A percentile compares a stretch with the other conserved stretches of the same genome.
phyloP scores from a whole-genome alignment of 2,888 invertebrate genomes.

The Bugula neritina region DNA sequence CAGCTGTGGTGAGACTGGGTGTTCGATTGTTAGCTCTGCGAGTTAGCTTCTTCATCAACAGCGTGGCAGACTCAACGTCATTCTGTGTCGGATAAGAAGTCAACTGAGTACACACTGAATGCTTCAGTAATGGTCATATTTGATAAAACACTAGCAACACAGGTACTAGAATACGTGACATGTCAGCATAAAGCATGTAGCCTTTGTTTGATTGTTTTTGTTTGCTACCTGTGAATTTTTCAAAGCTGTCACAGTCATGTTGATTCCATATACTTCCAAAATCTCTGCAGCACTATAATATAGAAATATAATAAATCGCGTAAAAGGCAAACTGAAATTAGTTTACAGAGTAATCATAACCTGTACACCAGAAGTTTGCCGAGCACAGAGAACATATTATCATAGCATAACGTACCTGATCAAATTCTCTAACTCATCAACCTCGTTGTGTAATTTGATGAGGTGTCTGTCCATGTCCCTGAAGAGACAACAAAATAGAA shows the following conservation, averaged over 20 bases:
- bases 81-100: no score
- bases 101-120: no score
- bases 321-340: no score
- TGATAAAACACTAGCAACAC: background rate
- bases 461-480: slow-evolving; percentile 40
- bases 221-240: slow-evolving; percentile 49
- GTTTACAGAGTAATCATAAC: no score
- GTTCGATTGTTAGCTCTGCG: slow-evolving; percentile 45
- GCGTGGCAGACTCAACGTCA: slow-evolving; percentile 28
- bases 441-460: slow-evolving; percentile 39
- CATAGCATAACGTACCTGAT: slow-evolving; percentile 54
- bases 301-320: background rate
- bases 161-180: background rate
- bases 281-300: slow-evolving; percentile 56
- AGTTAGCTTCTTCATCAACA: slow-evolving; percentile 52
- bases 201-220: no score
- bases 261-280: slow-evolving; percentile 56
- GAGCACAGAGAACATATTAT: no score
- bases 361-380: no score
- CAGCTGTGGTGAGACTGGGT: slow-evolving; percentile 55
- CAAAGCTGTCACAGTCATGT: slow-evolving; percentile 57
- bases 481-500: slow-evolving; percentile 11
- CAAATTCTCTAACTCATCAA: slow-evolving; percentile 58
- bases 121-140: no score
- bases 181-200: no score